phyloP scores from a whole-genome alignment of 2,888 invertebrate species.

The Cataglyphis livida region DNA sequence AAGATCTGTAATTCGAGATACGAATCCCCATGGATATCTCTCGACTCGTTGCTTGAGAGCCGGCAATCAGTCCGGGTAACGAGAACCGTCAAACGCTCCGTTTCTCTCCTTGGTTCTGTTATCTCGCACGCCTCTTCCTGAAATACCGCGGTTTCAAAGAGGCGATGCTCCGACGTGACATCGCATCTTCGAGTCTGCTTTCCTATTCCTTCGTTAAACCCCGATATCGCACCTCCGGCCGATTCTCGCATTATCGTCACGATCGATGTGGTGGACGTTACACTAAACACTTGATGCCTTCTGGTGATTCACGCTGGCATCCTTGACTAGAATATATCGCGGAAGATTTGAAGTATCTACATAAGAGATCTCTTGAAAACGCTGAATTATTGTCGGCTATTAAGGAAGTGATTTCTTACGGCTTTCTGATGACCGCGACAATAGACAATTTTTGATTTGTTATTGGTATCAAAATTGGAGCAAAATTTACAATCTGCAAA shows the following conservation, averaged over 20 bases:
- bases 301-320: slow-evolving; percentile 58
- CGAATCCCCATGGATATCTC: slow-evolving; percentile 75
- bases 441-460: neutral
- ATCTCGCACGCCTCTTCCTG: slow-evolving; percentile 35
- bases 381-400: slow-evolving; percentile 12
- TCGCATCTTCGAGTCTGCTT: slow-evolving; percentile 13
- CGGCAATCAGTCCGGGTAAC: slow-evolving; percentile 75
- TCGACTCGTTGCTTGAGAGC: slow-evolving; percentile 68
- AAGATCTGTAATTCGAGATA: slow-evolving; percentile 76
- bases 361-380: slow-evolving; percentile 35
- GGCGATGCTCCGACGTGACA: slow-evolving; percentile 62
- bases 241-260: slow-evolving; percentile 70
- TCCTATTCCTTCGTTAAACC: slow-evolving; percentile 65
- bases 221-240: slow-evolving; percentile 70
- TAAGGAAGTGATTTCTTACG: slow-evolving; percentile 4
- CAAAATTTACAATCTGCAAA: neutral
- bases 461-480: neutral
- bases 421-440: slow-evolving; percentile 10
- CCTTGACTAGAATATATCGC: slow-evolving; percentile 14
- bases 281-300: slow-evolving; percentile 72
- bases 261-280: slow-evolving; percentile 59
- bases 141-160: slow-evolving; percentile 38
- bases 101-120: slow-evolving; percentile 26
- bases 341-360: slow-evolving; percentile 28
- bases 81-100: slow-evolving; percentile 72